These are phyloP conservation scores for Athalia rosae DNA, from an alignment of 2,888 invertebrate genomes.

Conservation along the genomic window DNA sequence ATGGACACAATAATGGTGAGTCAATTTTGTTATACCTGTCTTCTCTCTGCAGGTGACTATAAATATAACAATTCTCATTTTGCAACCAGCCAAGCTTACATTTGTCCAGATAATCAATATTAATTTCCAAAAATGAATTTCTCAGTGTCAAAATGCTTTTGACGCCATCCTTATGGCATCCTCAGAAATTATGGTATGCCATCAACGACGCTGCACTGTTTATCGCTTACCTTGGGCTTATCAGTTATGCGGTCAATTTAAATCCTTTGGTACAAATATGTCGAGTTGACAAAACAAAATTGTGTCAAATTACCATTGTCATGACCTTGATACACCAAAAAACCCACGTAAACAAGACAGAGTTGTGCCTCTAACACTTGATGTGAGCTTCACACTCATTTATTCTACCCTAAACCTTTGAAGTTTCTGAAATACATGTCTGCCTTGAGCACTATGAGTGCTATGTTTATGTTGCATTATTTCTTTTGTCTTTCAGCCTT, in stretches of 20 bases:
- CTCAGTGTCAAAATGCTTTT: too few species aligned
- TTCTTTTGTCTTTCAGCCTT: constrained; percentile 77
- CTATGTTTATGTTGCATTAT: not conserved
- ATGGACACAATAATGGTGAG: constrained; percentile 86
- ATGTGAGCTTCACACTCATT: not conserved
- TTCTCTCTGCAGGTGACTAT: constrained; percentile 67
- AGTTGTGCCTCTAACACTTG: not conserved
- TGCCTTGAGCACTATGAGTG: too few species aligned
- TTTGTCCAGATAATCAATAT: not conserved
- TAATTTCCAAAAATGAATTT: not conserved
- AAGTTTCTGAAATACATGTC: not conserved
- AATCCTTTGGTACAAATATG: not conserved
- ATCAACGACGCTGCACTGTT: constrained; percentile 1
- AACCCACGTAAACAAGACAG: not conserved
- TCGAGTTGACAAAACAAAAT: too few species aligned
- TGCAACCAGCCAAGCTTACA: not conserved
- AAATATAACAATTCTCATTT: constrained; percentile 27
- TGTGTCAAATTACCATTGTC: too few species aligned
- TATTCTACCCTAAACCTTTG: not conserved
- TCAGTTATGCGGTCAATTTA: constrained; percentile 13
- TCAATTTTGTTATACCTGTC: constrained; percentile 72
- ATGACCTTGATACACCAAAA: not conserved
- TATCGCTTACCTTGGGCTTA: constrained; percentile 23
- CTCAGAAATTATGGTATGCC: not conserved
- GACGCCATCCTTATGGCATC: not conserved